These are phyloP conservation scores for Tiliacea citrago DNA, from an alignment of 2,888 invertebrate genomes.

Conservation along the genomic window DNA sequence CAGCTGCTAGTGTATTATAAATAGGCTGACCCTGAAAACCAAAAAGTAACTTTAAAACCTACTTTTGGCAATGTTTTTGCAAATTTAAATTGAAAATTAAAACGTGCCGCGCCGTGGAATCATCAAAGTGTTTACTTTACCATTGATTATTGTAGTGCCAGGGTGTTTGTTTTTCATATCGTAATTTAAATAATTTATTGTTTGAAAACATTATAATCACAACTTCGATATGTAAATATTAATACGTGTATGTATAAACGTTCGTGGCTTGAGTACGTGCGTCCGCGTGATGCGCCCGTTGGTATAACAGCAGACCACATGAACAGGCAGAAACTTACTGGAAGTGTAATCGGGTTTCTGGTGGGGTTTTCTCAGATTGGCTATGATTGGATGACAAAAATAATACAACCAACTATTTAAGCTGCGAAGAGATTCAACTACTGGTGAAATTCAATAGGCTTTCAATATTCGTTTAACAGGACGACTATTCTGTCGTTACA, in stretches of 20 bases:
- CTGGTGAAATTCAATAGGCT: constrained; percentile 13
- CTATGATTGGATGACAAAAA: constrained; percentile 2
- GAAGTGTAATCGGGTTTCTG: not conserved
- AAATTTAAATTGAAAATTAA: constrained; percentile 24
- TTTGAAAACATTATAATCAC: constrained; percentile 59
- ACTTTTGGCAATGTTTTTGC: constrained; percentile 15
- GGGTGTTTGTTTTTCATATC: constrained; percentile 55
- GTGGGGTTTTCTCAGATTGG: not conserved
- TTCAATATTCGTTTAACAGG: constrained; percentile 8
- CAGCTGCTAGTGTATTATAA: not conserved
- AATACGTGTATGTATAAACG: constrained; percentile 31
- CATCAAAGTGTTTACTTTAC: constrained; percentile 47
- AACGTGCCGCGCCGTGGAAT: constrained; percentile 15
- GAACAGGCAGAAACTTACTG: not conserved
- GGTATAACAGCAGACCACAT: not conserved
- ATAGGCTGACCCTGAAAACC: not conserved
- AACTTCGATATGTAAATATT: constrained; percentile 35
- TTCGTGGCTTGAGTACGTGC: constrained; percentile 22
- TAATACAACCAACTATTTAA: not conserved
- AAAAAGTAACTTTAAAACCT: constrained; percentile 4
- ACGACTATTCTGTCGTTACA: constrained; percentile 9
- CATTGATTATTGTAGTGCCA: constrained; percentile 21
- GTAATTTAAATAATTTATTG: constrained; percentile 61
- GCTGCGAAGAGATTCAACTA: not conserved
- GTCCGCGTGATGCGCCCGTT: constrained; percentile 28